Evolutionary conservation across 1,140 invertebrate species (phyloP).

Genomic region (Cydia amplana): DNA sequence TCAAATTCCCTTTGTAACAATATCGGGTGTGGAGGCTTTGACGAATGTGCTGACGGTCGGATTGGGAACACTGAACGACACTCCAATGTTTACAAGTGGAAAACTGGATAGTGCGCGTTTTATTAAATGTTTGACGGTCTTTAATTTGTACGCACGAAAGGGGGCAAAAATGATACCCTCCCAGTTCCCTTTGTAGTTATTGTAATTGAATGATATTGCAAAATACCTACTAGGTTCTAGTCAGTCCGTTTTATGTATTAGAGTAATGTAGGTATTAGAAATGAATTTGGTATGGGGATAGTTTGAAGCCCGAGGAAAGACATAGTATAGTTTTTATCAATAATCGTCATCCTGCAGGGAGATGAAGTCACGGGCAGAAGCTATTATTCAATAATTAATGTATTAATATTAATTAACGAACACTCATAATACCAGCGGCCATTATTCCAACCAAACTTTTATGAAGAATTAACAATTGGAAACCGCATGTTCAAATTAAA

Average conservation of each 20-base stretch:
- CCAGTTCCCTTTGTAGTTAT: too few relatives aligned
- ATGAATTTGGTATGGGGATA: too few relatives aligned
- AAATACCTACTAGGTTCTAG: background rate
- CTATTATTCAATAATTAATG: too few relatives aligned
- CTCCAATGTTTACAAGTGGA: conserved; percentile 24
- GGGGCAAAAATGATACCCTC: background rate
- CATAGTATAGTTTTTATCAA: too few relatives aligned
- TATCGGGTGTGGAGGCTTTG: background rate
- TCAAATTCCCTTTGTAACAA: conserved; percentile 26
- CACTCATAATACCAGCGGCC: background rate
- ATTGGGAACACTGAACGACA: conserved; percentile 21
- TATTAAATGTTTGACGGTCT: conserved; percentile 21
- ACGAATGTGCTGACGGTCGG: background rate
- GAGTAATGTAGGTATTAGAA: too few relatives aligned
- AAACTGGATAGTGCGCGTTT: conserved; percentile 25
- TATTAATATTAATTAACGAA: background rate
- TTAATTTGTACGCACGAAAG: background rate
- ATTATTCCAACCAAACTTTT: background rate
- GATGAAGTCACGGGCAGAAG: too few relatives aligned
- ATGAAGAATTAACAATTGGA: conserved; percentile 54
- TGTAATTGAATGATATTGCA: background rate
- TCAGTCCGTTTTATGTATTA: background rate
- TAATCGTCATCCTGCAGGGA: too few relatives aligned
- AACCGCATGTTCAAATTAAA: conserved; percentile 71
- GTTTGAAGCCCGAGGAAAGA: too few relatives aligned